These are phyloP conservation scores for Tenualosa thibaudeaui DNA, from an alignment of 2,797 vertebrate genomes.

Conservation along the genomic window DNA sequence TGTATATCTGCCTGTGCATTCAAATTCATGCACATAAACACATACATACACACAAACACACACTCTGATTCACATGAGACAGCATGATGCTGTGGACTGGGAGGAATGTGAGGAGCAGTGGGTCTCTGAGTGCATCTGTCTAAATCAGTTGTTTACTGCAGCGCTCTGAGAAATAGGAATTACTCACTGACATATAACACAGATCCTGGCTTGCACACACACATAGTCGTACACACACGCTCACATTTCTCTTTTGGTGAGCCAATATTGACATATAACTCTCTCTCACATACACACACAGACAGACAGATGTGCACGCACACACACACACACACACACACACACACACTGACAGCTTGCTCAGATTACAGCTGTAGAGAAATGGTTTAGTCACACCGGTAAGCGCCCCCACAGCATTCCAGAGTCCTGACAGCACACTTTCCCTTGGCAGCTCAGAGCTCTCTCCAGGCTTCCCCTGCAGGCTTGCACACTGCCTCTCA, in stretches of 20 bases:
- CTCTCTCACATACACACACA: not conserved
- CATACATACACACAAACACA: not conserved
- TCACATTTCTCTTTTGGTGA: conserved; percentile 4
- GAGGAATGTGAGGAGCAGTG: not conserved
- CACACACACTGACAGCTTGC: conserved; percentile 29
- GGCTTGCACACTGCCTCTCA: conserved; percentile 19
- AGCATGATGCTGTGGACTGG: not conserved
- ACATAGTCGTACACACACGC: not conserved
- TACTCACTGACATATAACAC: not conserved
- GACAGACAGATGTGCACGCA: not conserved
- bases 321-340: not conserved
- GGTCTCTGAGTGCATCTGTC: not conserved
- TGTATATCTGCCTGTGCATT: not conserved
- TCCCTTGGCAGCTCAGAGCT: conserved; percentile 17
- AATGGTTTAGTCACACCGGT: conserved; percentile 45
- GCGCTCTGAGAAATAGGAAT: not conserved
- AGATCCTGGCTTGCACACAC: not conserved
- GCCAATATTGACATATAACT: conserved; percentile 4
- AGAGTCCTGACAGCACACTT: conserved; percentile 41
- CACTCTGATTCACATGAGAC: not conserved
- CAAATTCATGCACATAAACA: not conserved
- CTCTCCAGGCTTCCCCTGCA: conserved; percentile 16
- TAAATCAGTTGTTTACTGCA: not conserved
- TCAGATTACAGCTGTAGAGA: conserved; percentile 45
- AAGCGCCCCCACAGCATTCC: conserved; percentile 45